Evolutionary conservation across 1,140 invertebrate species (phyloP), one percentile per base, ranked within the genome.

Genomic region (Drosophila paulistorum): DNA sequence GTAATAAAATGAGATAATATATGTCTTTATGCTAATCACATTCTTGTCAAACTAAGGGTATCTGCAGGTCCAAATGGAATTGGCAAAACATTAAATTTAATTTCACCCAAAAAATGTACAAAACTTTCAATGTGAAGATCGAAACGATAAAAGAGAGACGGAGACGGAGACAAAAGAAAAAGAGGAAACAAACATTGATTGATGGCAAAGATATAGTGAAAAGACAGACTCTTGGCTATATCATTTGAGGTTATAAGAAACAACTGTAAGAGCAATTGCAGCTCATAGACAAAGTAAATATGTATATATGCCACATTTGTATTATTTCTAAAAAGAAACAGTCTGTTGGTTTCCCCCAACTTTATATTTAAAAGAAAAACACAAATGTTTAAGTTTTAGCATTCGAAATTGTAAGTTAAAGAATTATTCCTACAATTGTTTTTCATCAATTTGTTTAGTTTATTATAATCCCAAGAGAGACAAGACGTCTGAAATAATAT

Each of bases 21-120:
- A 76, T 68, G 48, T 58, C 59, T 10, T 76, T 76, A 76, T 76
- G 72, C 72, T 68, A 42, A 63, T 64, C 10, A 41, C 41, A 57
- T 39, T 23, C 60, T 13, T 35, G 23, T 26, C 26, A 7, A 20
- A 30, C 37, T 20, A 35, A 35, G 51, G 60, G 54, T 41, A 51
- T 30, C 14, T 54, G n/a, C 20, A 9, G n/a, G 55, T 67, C 65
- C 37, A 39, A 51, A 11, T 23, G 10, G 17, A 23, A 20, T 51
- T 23, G 45, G 3, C 45, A 11, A 20, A 26, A 26, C 13, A 33
- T 48, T 23, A n/a, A 17, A 30, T 39, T 14, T 17, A 39, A 60
- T 60, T 35, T 59, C 14, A 14, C 26, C n/a, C 23, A 33, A 51
- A 51, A 51, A 51, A 51, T 51, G 45, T 51, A 51, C 45, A 51